Percentiles rank a stretch among this genome's conserved stretches.
These are phyloP conservation scores for Tetanocera ferruginea DNA, from an alignment of 2,888 invertebrate genomes.

Conservation along the genomic window DNA sequence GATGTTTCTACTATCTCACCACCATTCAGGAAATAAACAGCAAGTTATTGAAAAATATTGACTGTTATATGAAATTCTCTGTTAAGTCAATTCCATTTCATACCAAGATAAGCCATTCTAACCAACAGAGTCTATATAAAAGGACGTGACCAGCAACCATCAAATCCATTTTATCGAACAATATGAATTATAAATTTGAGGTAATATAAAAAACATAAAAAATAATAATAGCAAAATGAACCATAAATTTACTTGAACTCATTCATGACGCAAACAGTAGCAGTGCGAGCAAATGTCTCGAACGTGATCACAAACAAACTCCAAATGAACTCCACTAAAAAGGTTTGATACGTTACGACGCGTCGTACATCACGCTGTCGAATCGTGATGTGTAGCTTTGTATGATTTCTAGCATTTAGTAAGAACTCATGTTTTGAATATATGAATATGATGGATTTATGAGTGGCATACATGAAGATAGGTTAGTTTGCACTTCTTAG, in stretches of 20 bases:
- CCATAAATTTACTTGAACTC: constrained; percentile 28
- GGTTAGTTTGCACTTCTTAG: constrained; percentile 32
- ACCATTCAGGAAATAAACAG: neutral
- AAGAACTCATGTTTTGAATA: constrained; percentile 53
- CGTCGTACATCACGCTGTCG: constrained; percentile 24
- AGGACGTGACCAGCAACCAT: constrained; percentile 29
- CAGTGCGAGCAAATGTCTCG: neutral
- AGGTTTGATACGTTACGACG: constrained; percentile 26
- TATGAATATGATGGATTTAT: constrained; percentile 60
- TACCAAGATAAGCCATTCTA: too few species aligned
- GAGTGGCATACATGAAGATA: constrained; percentile 60
- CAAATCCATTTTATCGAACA: neutral
- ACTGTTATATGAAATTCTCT: too few species aligned
- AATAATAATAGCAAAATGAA: neutral
- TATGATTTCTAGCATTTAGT: constrained; percentile 27
- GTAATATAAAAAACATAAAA: neutral
- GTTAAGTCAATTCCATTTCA: neutral
- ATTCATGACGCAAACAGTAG: constrained; percentile 23
- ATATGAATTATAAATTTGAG: neutral
- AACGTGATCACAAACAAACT: neutral
- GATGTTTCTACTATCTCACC: too few species aligned
- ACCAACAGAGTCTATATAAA: neutral
- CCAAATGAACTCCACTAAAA: neutral
- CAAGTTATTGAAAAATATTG: neutral
- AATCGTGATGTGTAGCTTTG: neutral